A percentile compares a stretch with the other conserved stretches of the same genome.
phyloP scores from a whole-genome alignment of 2,797 vertebrate species.

The Gallinago stenura region DNA sequence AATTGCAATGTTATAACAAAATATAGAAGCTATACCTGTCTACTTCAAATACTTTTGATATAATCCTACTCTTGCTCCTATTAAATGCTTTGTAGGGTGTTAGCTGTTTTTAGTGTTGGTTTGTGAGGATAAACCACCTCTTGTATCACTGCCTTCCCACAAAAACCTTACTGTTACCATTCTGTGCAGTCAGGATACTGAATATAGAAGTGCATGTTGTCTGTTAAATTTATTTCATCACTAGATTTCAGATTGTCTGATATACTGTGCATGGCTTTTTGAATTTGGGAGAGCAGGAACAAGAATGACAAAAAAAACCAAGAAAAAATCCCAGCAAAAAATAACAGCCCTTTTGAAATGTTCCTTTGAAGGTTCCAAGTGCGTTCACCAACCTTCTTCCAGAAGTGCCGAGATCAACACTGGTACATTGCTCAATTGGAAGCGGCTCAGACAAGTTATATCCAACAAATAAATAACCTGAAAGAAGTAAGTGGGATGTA shows the following conservation, averaged over 20 bases:
- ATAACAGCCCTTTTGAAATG: neutral
- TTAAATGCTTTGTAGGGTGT: neutral
- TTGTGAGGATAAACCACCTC: neutral
- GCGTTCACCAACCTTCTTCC: conserved; percentile 97
- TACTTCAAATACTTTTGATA: neutral
- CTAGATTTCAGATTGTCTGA: neutral
- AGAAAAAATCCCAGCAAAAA: neutral
- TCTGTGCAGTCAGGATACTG: neutral
- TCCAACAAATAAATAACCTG: conserved; percentile 98
- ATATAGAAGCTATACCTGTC: neutral
- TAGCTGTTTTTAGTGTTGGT: neutral
- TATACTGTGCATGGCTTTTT: neutral
- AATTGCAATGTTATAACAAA: neutral
- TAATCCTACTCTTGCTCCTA: neutral
- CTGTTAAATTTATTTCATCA: neutral
- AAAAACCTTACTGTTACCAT: neutral
- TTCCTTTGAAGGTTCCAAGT: conserved; percentile 90
- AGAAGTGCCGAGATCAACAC: conserved; percentile 97
- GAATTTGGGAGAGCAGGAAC: too few species aligned
- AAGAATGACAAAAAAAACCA: neutral
- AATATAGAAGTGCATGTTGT: neutral
- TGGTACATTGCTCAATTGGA: conserved; percentile 99
- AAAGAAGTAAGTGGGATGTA: conserved; percentile 88
- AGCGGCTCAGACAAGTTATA: conserved; percentile 92
- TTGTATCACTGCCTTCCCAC: neutral